These are phyloP conservation scores for Leptinotarsa juncta DNA, from an alignment of 2,888 invertebrate genomes.

Conservation along the genomic window DNA sequence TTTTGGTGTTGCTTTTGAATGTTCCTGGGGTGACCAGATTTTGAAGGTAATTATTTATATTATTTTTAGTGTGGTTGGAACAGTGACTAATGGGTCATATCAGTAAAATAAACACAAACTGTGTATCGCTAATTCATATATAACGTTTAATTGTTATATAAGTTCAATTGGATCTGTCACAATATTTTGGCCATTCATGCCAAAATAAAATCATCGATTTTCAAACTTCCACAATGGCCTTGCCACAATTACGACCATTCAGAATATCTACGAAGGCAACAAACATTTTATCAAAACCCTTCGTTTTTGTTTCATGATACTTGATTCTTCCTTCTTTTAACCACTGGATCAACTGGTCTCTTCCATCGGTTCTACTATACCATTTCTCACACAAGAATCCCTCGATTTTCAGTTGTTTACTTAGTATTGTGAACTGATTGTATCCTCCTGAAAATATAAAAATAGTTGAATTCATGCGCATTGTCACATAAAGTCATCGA, in stretches of 20 bases:
- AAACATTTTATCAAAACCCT: slow-evolving; percentile 69
- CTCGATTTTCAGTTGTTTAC: slow-evolving; percentile 52
- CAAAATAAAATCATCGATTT: background rate
- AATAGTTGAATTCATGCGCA: too few relatives aligned
- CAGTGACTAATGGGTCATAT: background rate
- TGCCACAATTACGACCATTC: slow-evolving; percentile 53
- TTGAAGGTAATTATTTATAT: background rate
- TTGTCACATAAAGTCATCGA: too few relatives aligned
- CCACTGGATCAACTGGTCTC: slow-evolving; percentile 73
- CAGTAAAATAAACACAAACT: too few relatives aligned
- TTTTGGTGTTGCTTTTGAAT: slow-evolving; percentile 16
- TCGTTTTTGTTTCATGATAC: slow-evolving; percentile 75
- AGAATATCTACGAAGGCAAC: slow-evolving; percentile 54
- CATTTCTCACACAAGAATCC: slow-evolving; percentile 51
- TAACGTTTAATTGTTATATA: too few relatives aligned
- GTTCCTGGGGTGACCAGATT: background rate
- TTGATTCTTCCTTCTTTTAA: slow-evolving; percentile 77
- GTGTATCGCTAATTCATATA: too few relatives aligned
- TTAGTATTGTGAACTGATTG: slow-evolving; percentile 35
- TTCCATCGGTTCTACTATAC: slow-evolving; percentile 70
- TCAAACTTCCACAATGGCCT: slow-evolving; percentile 54
- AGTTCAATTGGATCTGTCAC: too few relatives aligned
- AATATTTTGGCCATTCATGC: too few relatives aligned
- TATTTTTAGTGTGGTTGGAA: background rate
- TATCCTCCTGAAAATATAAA: slow-evolving; percentile 42